These are phyloP conservation scores for Stegastes partitus DNA, from an alignment of 2,113 vertebrate genomes.

Conservation along the genomic window DNA sequence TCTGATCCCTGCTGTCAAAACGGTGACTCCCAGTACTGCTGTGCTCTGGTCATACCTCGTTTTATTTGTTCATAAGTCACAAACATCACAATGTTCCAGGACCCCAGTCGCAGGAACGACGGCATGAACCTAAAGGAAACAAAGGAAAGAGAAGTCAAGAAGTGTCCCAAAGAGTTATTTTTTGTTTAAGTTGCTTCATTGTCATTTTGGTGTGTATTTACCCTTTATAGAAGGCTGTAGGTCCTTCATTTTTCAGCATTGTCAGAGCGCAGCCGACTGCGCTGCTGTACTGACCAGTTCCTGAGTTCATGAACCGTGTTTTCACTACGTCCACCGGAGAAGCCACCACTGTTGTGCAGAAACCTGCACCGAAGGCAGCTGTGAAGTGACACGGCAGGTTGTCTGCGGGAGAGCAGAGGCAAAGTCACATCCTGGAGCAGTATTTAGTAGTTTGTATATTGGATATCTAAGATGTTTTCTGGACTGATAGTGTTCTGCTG, in stretches of 20 bases:
- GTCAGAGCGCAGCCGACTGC: conserved; percentile 89
- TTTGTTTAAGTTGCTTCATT: background rate
- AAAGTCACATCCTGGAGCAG: background rate
- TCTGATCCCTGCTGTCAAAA: conserved; percentile 76
- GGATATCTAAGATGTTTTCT: background rate
- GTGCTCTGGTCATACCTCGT: conserved; percentile 80
- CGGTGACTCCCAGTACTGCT: conserved; percentile 85
- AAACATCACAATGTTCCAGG: conserved; percentile 98
- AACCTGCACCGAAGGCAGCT: conserved; percentile 93
- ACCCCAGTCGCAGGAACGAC: conserved; percentile 92
- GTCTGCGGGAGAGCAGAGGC: conserved; percentile 78
- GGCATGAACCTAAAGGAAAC: conserved; percentile 88
- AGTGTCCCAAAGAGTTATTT: background rate
- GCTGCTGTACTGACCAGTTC: conserved; percentile 86
- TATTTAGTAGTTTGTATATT: background rate
- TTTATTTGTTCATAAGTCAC: conserved; percentile 96
- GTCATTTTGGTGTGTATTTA: conserved; percentile 67
- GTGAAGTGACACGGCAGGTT: conserved; percentile 95
- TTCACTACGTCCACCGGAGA: conserved; percentile 96
- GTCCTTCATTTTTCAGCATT: conserved; percentile 90
- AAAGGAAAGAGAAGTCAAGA: conserved; percentile 6
- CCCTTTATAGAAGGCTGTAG: conserved; percentile 94
- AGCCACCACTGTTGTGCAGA: conserved; percentile 94
- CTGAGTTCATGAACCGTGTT: conserved; percentile 95
- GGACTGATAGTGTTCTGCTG: background rate